phyloP scores from a whole-genome alignment of 1,140 invertebrate genomes.

The Temnothorax nylanderi region DNA sequence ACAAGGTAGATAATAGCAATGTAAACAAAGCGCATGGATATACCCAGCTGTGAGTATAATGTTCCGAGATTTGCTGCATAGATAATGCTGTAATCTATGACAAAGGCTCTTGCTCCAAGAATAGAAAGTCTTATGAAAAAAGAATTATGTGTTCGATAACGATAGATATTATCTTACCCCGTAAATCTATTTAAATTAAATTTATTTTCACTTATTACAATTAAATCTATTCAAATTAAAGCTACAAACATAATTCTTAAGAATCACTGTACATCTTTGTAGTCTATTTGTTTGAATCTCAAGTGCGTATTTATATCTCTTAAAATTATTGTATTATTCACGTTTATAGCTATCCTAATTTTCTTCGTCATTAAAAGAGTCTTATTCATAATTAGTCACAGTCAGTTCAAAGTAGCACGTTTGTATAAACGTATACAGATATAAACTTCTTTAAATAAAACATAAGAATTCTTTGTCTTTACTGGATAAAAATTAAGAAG shows the following conservation, averaged over 20 bases:
- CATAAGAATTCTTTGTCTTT: background rate
- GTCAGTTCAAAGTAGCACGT: background rate
- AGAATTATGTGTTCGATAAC: slow-evolving; percentile 10
- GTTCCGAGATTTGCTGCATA: slow-evolving; percentile 29
- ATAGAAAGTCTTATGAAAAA: background rate
- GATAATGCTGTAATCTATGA: slow-evolving; percentile 11
- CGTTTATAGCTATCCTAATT: background rate
- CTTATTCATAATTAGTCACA: background rate
- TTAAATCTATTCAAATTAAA: background rate
- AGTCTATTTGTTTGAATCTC: background rate
- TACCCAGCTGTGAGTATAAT: slow-evolving; percentile 9
- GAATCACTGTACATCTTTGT: background rate
- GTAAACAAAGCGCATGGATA: slow-evolving; percentile 34
- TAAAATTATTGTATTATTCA: background rate
- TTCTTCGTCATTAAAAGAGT: background rate
- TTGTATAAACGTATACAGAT: too few species aligned
- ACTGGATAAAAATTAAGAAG: background rate
- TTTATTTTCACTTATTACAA: background rate
- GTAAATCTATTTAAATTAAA: background rate
- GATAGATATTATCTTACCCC: background rate
- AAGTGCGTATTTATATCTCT: background rate
- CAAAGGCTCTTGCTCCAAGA: slow-evolving; percentile 5
- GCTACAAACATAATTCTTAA: background rate
- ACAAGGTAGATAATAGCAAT: slow-evolving; percentile 38
- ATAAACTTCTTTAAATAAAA: background rate